A percentile compares a stretch with the other conserved stretches of the same genome.
phyloP scores from a whole-genome alignment of 2,113 vertebrate genomes.

The Pomatorhinus ruficollis region DNA sequence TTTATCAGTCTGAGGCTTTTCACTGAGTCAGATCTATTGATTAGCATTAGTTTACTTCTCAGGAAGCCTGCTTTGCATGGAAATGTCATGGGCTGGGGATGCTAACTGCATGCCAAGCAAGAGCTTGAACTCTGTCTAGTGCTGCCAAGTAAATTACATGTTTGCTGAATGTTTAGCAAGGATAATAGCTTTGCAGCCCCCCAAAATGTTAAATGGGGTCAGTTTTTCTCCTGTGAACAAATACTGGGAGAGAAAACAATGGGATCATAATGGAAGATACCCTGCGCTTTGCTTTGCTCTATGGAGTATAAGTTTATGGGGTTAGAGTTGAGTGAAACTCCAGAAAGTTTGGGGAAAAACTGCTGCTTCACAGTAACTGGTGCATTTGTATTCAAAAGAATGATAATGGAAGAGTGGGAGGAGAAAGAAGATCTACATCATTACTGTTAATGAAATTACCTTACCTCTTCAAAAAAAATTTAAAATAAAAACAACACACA shows the following conservation, averaged over 20 bases:
- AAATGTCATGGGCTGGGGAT: conserved; percentile 43
- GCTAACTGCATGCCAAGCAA: conserved; percentile 35
- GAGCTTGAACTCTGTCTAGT: conserved; percentile 62
- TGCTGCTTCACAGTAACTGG: not conserved
- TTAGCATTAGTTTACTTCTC: conserved; percentile 62
- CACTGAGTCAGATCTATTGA: conserved; percentile 67
- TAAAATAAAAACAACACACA: not conserved
- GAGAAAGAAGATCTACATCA: not conserved
- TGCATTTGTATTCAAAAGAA: not conserved
- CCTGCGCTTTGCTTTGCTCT: not conserved
- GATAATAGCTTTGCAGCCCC: conserved; percentile 47
- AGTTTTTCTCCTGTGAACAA: conserved; percentile 35
- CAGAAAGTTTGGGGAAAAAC: not conserved
- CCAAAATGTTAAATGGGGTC: conserved; percentile 12
- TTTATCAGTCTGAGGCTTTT: conserved; percentile 65
- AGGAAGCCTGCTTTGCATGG: conserved; percentile 58
- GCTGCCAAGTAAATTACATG: conserved; percentile 71
- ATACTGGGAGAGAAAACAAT: conserved; percentile 6
- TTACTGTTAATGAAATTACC: not conserved
- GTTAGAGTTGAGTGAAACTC: not conserved
- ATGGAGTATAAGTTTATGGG: not conserved
- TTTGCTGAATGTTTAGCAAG: conserved; percentile 61
- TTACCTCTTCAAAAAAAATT: not conserved
- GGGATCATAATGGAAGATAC: not conserved
- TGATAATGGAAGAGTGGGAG: not conserved